Evolutionary conservation across 2,113 vertebrate genomes (phyloP).

Genomic region (Machaerirhynchus nigripectus): DNA sequence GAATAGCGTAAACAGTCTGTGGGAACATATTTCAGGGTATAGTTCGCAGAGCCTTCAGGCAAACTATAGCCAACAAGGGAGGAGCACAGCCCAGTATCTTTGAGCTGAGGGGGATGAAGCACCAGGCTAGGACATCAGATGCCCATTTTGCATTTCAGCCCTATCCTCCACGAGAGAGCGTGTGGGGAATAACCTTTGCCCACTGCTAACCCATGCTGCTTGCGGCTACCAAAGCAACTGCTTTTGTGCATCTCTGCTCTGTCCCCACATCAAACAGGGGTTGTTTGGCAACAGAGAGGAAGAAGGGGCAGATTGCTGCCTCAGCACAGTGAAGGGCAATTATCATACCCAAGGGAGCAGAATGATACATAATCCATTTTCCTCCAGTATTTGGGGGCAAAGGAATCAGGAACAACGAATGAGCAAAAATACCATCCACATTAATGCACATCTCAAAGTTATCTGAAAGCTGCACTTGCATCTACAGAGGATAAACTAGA

Average conservation of each 20-base stretch:
- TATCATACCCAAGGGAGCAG: not conserved
- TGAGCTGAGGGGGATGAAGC: not conserved
- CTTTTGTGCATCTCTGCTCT: not conserved
- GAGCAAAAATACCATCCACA: not conserved
- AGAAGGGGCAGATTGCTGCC: not conserved
- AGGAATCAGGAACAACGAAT: not conserved
- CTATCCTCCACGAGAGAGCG: not conserved
- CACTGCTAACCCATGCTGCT: not conserved
- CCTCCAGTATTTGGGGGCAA: not conserved
- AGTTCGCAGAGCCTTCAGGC: not conserved
- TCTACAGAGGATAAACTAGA: not conserved
- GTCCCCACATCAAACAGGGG: not conserved
- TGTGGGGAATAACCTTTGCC: rapidly evolving
- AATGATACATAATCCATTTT: not conserved
- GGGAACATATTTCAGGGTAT: conserved; percentile 8
- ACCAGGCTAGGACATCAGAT: not conserved
- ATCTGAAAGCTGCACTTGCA: not conserved
- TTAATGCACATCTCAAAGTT: not conserved
- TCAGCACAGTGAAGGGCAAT: not conserved
- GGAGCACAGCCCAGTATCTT: not conserved
- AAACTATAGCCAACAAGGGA: not conserved
- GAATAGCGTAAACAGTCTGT: not conserved
- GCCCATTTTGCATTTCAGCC: not conserved
- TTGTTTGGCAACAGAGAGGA: not conserved
- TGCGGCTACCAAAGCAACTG: not conserved